Evolutionary conservation across 2,888 invertebrate genomes (phyloP), one percentile per base, ranked within the genome.

Genomic region (Drosophila quasianomalipes): DNA sequence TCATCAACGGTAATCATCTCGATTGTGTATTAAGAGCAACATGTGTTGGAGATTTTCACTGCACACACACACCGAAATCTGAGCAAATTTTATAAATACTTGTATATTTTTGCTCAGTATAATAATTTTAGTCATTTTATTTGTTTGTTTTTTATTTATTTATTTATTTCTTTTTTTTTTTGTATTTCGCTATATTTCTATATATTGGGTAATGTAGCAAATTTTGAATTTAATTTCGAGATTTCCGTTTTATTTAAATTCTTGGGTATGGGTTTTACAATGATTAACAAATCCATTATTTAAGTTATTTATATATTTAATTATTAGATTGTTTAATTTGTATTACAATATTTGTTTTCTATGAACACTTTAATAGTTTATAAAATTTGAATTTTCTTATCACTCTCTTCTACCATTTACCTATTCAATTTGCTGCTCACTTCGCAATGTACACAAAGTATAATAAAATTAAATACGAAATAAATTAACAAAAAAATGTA

Each of bases 1-100:
- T 51, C 63, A 64, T 51, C 59, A 62, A 22, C 44, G 80, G 70
- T 82, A 65, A 73, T 76, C 33, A 73, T 63, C 44, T 39, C 16
- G 44, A 58, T 47, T 44, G 10, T n/a, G 28, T 67, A 37, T 39
- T 54, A 58, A 58, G 54, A 62, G 61, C 61, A 52, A 52, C 47
- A 59, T 60, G 54, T 67, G 67, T 49, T 22, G 31, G 31, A 62
- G 55, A 62, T 49, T 47, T 61, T 61, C 22, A 39, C 28, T 35
- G 16, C 37, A 35, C 35, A 57, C 37, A 54, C 16, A 30, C n/a
- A 52, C 52, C 28, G n/a, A 55, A 57, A 44, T 44, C 30, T 0
- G 33, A 55, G 22, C 22, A 51, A 10, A 53, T 60, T 19, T 59
- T n/a, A 7, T 44, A 41, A 28, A 30, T 33, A 14, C 12, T 28